Evolutionary conservation across 1,140 invertebrate species (phyloP).

Genomic region (Drosophila truncata): DNA sequence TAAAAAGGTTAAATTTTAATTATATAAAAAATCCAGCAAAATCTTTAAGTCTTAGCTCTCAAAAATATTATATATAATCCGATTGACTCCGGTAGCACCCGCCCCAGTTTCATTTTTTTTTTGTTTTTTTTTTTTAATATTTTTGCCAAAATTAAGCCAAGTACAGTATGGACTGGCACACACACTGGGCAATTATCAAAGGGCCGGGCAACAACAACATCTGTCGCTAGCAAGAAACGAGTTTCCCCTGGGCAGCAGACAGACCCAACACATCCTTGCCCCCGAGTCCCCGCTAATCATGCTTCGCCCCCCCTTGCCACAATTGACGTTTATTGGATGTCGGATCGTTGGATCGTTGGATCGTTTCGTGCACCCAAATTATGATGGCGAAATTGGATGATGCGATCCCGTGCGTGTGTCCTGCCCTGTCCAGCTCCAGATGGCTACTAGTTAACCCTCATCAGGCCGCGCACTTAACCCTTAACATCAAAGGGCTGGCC

Average conservation of each 20-base stretch:
- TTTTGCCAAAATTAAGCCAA: conserved; percentile 14
- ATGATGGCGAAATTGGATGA: conserved; percentile 64
- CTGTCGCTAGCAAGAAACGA: conserved; percentile 36
- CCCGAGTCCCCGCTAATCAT: conserved; percentile 13
- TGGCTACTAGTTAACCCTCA: conserved; percentile 52
- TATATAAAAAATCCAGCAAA: too few relatives aligned
- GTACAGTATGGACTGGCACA: conserved; percentile 38
- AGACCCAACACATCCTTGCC: neutral
- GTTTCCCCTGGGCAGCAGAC: conserved; percentile 7
- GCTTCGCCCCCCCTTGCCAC: conserved; percentile 3
- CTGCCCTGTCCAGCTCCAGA: conserved; percentile 45
- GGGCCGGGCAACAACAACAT: conserved; percentile 22
- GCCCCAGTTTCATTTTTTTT: neutral
- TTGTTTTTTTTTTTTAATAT: neutral
- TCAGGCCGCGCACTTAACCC: conserved; percentile 12
- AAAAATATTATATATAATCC: too few relatives aligned
- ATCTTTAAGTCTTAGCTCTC: too few relatives aligned
- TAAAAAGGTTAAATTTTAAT: too few relatives aligned
- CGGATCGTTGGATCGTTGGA: conserved; percentile 37
- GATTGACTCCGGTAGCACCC: too few relatives aligned
- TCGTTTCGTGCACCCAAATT: conserved; percentile 60
- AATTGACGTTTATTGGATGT: conserved; percentile 65
- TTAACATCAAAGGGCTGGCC: conserved; percentile 35
- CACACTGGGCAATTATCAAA: conserved; percentile 24
- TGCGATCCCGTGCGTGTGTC: conserved; percentile 59